Conservation (phyloP, 2,797 vertebrate genomes). For the Enteromius thamalakanensis region DNA sequence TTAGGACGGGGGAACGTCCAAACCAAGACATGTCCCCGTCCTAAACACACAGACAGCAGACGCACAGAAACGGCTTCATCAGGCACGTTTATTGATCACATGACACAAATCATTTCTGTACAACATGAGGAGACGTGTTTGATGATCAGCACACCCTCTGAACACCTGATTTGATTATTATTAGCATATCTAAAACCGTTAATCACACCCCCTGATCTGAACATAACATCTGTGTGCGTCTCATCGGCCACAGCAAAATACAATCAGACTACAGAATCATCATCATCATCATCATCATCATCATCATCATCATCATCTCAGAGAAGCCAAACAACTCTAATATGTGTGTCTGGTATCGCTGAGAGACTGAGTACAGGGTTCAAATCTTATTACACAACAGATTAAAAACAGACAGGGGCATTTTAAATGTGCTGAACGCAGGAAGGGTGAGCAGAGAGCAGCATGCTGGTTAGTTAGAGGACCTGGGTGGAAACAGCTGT, state of each 20-base stretch:
- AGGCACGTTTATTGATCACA: constrained; percentile 45
- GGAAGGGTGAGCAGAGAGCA: background rate
- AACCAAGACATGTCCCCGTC: background rate
- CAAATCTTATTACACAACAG: background rate
- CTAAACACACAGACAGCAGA: constrained; percentile 18
- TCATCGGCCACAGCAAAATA: background rate
- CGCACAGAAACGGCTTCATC: constrained; percentile 29
- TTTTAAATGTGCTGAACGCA: background rate
- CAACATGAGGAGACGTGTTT: background rate
- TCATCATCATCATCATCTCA: too few relatives aligned
- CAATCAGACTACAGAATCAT: constrained; percentile 1
- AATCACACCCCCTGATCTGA: background rate
- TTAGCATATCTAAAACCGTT: background rate
- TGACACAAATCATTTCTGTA: background rate
- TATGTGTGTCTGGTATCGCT: background rate
- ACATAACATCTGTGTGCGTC: background rate
- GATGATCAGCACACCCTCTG: background rate
- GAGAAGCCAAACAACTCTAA: background rate
- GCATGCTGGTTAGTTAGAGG: background rate
- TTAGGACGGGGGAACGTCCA: background rate
- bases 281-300: too few relatives aligned
- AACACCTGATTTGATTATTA: background rate
- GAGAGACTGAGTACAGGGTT: background rate
- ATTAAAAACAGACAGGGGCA: background rate
- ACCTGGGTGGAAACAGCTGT: too few relatives aligned